Percentiles rank a stretch among this genome's conserved stretches.
Evolutionary conservation across 2,113 vertebrate genomes (phyloP).

Genomic region (Labeo rohita): DNA sequence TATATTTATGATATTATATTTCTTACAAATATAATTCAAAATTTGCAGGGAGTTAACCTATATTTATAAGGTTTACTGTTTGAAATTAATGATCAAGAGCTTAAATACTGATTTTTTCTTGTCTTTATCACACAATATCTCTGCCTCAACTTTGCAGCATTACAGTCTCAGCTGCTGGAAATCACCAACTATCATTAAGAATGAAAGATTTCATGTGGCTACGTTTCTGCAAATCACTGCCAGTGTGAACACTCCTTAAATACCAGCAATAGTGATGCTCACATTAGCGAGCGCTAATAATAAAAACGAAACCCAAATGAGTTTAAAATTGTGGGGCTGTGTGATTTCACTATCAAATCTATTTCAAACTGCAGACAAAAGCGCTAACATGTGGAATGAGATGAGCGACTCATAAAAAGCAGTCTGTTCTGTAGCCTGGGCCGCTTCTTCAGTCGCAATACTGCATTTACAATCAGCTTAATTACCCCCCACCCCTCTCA

Average conservation of each 20-base stretch:
- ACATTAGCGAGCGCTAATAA: not conserved
- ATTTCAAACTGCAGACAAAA: conserved; percentile 28
- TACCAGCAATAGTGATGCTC: not conserved
- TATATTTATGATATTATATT: no score
- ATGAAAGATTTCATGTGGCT: not conserved
- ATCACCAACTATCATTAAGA: not conserved
- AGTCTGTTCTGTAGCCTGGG: conserved; percentile 77
- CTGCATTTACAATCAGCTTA: conserved; percentile 72
- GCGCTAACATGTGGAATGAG: conserved; percentile 21
- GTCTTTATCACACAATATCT: no score
- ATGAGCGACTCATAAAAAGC: conserved; percentile 54
- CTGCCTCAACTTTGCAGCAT: no score
- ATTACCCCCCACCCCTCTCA: conserved; percentile 78
- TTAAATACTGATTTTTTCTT: no score
- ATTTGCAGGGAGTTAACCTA: no score
- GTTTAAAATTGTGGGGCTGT: not conserved
- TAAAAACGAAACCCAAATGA: not conserved
- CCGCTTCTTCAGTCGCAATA: conserved; percentile 68
- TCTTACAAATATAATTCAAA: no score
- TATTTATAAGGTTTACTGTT: no score
- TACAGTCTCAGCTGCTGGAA: no score
- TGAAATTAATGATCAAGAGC: no score
- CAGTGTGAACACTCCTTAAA: not conserved
- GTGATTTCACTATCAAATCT: not conserved
- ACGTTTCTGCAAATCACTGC: not conserved